Conservation (phyloP, 2,113 vertebrate genomes). For the Jacana jacana region DNA sequence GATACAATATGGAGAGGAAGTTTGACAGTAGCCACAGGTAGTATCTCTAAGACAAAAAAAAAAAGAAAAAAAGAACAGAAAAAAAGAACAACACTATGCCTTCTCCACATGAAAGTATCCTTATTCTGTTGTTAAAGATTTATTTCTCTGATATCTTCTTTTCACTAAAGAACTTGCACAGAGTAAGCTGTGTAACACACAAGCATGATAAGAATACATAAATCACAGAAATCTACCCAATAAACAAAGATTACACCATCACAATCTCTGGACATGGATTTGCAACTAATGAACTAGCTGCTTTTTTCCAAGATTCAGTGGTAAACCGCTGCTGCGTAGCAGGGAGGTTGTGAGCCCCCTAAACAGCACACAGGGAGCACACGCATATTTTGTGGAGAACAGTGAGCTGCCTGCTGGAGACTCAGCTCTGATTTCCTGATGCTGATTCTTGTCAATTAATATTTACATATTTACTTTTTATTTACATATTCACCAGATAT, state of each 20-base stretch:
- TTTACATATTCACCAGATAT: neutral
- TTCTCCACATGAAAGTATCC: neutral
- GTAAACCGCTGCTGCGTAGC: neutral
- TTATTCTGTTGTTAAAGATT: neutral
- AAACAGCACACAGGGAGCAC: neutral
- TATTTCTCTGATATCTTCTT: neutral
- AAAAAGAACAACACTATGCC: neutral
- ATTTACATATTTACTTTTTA: neutral
- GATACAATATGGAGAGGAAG: neutral
- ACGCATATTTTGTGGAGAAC: fast-evolving
- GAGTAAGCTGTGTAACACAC: neutral
- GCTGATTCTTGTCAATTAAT: neutral
- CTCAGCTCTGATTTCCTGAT: neutral
- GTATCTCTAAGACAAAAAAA: neutral
- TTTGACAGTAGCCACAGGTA: neutral
- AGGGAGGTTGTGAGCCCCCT: neutral
- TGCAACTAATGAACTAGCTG: neutral
- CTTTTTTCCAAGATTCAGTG: neutral
- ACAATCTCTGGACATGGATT: neutral
- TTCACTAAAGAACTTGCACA: neutral
- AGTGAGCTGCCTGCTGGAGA: neutral
- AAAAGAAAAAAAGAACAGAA: fast-evolving
- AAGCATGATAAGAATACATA: neutral
- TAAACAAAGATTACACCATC: neutral
- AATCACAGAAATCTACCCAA: neutral